A percentile compares a stretch with the other conserved stretches of the same genome.
Conservation (phyloP, 2,113 vertebrate species). For the Spea multiplicata region DNA sequence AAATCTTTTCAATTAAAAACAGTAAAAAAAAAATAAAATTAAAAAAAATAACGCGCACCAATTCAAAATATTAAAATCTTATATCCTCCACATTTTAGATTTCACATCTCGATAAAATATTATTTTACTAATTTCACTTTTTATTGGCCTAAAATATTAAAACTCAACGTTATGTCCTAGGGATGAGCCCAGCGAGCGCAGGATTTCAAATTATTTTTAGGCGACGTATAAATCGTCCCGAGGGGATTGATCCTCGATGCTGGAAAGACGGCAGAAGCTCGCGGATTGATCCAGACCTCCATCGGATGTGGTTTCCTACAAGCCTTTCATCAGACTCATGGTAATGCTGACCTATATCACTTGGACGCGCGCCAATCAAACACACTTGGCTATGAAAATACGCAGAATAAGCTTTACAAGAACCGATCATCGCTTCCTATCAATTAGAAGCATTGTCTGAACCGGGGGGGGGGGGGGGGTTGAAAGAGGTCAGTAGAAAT, state of each 20-base stretch:
- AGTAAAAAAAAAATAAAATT: too few relatives aligned
- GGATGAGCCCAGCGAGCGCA: neutral
- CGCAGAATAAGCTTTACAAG: neutral
- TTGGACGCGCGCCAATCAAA: neutral
- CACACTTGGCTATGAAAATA: neutral
- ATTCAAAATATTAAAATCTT: too few relatives aligned
- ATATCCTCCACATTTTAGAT: too few relatives aligned
- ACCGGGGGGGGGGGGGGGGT: too few relatives aligned
- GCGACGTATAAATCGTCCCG: neutral
- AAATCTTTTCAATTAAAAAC: too few relatives aligned
- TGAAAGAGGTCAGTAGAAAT: too few relatives aligned
- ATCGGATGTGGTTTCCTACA: neutral
- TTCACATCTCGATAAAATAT: neutral
- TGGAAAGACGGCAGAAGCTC: neutral
- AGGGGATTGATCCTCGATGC: neutral
- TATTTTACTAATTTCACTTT: neutral
- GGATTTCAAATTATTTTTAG: neutral
- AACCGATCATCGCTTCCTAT: neutral
- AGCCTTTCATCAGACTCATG: neutral
- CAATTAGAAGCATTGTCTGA: neutral
- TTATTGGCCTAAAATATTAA: neutral
- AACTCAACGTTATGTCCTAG: neutral
- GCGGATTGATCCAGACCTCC: neutral
- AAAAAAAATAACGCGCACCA: too few relatives aligned
- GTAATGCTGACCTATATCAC: slow-evolving; percentile 12